A percentile compares a stretch with the other conserved stretches of the same genome.
Evolutionary conservation across 2,888 invertebrate genomes (phyloP).

Genomic region (Vannuccia rotundouncinata): DNA sequence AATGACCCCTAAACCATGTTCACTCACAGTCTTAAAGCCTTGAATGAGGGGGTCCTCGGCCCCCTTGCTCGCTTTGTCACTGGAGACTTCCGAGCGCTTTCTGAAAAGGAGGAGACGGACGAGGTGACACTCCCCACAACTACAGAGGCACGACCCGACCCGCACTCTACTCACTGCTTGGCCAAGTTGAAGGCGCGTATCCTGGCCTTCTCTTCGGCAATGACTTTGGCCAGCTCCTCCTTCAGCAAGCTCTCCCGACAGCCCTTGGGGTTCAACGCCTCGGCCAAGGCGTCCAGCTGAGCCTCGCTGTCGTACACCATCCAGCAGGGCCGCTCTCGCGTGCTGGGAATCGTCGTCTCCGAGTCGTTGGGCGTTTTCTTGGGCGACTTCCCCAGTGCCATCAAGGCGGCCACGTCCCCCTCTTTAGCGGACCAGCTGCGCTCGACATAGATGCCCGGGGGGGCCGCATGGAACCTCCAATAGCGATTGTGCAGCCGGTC

Average conservation of each 20-base stretch:
- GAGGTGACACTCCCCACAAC: neutral
- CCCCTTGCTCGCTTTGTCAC: neutral
- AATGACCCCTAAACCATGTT: too few relatives aligned
- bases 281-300: conserved; percentile 48
- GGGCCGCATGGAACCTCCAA: conserved; percentile 54
- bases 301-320: conserved; percentile 48
- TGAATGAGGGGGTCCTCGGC: neutral
- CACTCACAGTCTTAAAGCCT: neutral
- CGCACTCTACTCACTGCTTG: neutral
- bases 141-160: neutral
- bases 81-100: neutral
- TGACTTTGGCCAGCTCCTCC: conserved; percentile 45
- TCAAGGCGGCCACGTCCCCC: neutral
- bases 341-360: neutral
- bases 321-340: conserved; percentile 44
- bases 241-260: conserved; percentile 50
- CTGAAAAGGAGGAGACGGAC: neutral
- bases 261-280: conserved; percentile 49
- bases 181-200: neutral
- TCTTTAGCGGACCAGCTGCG: conserved; percentile 46
- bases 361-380: neutral
- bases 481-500: conserved; percentile 57
- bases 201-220: neutral
- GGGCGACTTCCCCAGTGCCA: too few relatives aligned
- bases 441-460: conserved; percentile 54